A percentile compares a stretch with the other conserved stretches of the same genome.
These are phyloP conservation scores for Parazoanthus atlanticus DNA, from an alignment of 92 coral and sea anemone genomes.

Conservation along the genomic window DNA sequence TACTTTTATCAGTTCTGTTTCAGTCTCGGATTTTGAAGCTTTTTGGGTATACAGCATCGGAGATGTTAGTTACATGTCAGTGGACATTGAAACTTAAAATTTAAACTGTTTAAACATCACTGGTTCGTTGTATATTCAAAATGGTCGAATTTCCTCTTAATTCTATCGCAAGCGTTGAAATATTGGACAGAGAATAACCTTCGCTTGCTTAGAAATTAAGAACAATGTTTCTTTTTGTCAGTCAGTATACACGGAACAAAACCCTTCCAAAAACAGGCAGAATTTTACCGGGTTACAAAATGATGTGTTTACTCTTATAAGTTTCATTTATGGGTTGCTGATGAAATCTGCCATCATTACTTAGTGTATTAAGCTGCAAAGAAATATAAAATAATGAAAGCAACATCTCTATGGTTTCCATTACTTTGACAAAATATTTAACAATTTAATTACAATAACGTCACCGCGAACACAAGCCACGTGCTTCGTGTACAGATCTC, in stretches of 20 bases:
- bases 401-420: conserved; percentile 4
- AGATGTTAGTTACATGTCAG: too few species aligned
- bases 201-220: too few species aligned
- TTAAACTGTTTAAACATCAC: too few species aligned
- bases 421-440: conserved; percentile 5
- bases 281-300: neutral
- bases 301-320: neutral
- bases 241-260: neutral
- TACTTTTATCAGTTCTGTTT: too few species aligned
- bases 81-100: too few species aligned
- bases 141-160: too few species aligned
- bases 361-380: neutral
- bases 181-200: neutral
- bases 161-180: neutral
- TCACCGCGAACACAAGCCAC: neutral
- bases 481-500: too few species aligned
- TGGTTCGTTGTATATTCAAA: too few species aligned
- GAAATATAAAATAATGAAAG: neutral
- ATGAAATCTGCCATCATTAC: neutral
- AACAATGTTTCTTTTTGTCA: neutral
- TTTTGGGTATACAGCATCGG: too few species aligned
- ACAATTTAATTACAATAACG: neutral
- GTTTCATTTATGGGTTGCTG: neutral
- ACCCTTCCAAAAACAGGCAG: neutral
- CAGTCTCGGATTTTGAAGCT: too few species aligned